Evolutionary conservation across 2,888 invertebrate genomes (phyloP).

Genomic region (Erannis defoliaria): DNA sequence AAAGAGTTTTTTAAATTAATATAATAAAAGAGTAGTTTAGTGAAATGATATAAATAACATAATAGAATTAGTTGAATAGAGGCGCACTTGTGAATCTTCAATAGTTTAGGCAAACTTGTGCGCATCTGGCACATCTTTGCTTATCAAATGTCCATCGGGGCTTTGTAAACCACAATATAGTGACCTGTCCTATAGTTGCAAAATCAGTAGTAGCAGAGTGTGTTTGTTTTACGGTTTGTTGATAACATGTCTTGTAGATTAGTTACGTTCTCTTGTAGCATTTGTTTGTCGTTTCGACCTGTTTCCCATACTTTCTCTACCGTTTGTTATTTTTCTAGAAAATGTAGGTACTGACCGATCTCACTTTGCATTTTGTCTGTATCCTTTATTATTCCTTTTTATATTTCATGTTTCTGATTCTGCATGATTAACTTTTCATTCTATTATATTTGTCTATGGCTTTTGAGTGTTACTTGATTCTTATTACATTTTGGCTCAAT

Average conservation of each 20-base stretch:
- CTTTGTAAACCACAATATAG: conserved; percentile 80
- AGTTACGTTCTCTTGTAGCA: conserved; percentile 67
- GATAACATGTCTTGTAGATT: conserved; percentile 68
- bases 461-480: conserved; percentile 57
- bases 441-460: conserved; percentile 46
- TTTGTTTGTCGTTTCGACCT: conserved; percentile 63
- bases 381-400: conserved; percentile 42
- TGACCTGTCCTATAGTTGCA: conserved; percentile 86
- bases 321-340: conserved; percentile 54
- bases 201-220: conserved; percentile 74
- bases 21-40: conserved; percentile 62
- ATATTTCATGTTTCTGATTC: conserved; percentile 45
- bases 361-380: conserved; percentile 48
- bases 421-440: conserved; percentile 52
- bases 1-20: conserved; percentile 57
- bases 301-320: conserved; percentile 55
- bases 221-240: conserved; percentile 67
- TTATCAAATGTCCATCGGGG: conserved; percentile 71
- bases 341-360: conserved; percentile 41
- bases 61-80: conserved; percentile 69
- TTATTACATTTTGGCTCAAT: conserved; percentile 83
- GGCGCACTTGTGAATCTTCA: conserved; percentile 70
- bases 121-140: conserved; percentile 66
- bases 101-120: conserved; percentile 69
- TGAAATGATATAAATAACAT: conserved; percentile 50